These are phyloP conservation scores for Phalacrocorax carbo DNA, from an alignment of 2,113 vertebrate species.

Conservation along the genomic window DNA sequence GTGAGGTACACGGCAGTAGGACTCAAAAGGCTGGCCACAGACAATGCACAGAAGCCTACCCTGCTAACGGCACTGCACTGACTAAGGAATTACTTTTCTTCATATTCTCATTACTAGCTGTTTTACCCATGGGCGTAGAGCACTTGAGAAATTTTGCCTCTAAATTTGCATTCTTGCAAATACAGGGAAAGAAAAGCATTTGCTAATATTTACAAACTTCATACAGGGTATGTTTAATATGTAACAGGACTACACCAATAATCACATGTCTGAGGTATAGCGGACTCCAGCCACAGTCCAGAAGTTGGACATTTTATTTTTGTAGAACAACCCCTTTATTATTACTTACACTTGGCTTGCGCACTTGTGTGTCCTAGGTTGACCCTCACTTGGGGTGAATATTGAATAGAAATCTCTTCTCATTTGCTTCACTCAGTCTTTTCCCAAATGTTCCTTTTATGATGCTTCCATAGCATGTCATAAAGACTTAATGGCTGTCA, in stretches of 20 bases:
- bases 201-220: not conserved
- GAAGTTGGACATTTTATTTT: not conserved
- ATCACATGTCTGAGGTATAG: not conserved
- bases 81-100: not conserved
- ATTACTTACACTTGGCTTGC: not conserved
- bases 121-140: not conserved
- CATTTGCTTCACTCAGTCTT: not conserved
- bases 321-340: not conserved
- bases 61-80: not conserved
- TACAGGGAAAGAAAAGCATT: not conserved
- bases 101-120: not conserved
- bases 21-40: not conserved
- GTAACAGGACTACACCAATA: not conserved
- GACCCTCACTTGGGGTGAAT: not conserved
- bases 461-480: not conserved
- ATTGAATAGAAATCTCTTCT: not conserved
- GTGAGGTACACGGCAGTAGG: not conserved
- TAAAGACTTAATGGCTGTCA: not conserved
- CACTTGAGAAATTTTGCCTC: not conserved
- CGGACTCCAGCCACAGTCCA: not conserved
- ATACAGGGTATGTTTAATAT: not conserved
- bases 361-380: not conserved
- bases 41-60: not conserved
- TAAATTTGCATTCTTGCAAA: conserved; percentile 10
- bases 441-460: not conserved